Evolutionary conservation across 2,797 vertebrate species (phyloP).

Genomic region (Podargus strigoides): DNA sequence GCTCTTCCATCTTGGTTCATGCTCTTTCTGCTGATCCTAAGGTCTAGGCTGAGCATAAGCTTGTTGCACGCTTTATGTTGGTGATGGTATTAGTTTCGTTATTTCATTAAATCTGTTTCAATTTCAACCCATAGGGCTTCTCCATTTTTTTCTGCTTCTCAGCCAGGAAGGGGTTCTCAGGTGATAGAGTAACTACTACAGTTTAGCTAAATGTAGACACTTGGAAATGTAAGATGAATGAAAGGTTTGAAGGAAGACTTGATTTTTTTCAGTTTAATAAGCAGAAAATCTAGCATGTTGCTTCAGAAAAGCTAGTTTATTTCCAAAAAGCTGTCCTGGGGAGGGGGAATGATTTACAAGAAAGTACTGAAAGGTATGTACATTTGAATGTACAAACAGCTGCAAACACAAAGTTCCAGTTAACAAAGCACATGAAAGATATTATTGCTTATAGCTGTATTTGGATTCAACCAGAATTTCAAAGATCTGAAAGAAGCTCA

Average conservation of each 20-base stretch:
- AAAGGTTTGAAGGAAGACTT: neutral
- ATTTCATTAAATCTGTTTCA: too few relatives aligned
- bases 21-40: too few relatives aligned
- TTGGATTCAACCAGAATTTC: neutral
- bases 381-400: neutral
- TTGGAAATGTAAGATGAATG: neutral
- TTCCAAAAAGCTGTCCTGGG: neutral
- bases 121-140: too few relatives aligned
- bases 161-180: too few relatives aligned
- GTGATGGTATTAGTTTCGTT: too few relatives aligned
- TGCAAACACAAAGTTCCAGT: neutral
- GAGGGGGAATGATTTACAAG: neutral
- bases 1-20: too few relatives aligned
- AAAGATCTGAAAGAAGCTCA: neutral
- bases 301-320: neutral
- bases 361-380: neutral
- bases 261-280: neutral
- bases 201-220: too few relatives aligned
- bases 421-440: neutral
- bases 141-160: too few relatives aligned
- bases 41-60: too few relatives aligned
- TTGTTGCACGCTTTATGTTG: too few relatives aligned
- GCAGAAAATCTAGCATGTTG: neutral
- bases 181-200: too few relatives aligned
- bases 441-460: neutral